Conservation (phyloP, 2,113 vertebrate species). For the Brachyhypopomus occidentalis region DNA sequence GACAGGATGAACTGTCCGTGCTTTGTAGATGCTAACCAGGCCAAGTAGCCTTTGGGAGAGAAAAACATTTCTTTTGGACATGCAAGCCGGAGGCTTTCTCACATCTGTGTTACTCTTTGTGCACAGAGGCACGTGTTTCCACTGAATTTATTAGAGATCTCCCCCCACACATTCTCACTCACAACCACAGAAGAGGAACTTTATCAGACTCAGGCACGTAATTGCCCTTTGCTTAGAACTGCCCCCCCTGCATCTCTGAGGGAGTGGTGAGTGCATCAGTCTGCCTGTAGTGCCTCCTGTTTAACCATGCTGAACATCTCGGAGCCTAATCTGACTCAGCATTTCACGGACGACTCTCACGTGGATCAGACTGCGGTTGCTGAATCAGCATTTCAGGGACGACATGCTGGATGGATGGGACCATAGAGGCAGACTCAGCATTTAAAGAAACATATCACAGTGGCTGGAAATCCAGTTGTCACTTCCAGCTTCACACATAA, state of each 20-base stretch:
- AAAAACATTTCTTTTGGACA: conserved; percentile 25
- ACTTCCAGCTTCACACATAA: neutral
- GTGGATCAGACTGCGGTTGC: too few species aligned
- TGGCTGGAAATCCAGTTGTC: neutral
- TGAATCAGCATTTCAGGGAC: neutral
- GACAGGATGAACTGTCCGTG: neutral
- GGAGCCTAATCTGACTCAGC: conserved; percentile 55
- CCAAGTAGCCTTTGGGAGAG: conserved; percentile 9
- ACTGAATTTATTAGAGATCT: conserved; percentile 20
- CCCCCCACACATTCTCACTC: conserved; percentile 35
- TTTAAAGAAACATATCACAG: neutral
- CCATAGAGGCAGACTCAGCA: conserved; percentile 38
- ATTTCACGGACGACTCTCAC: conserved; percentile 6
- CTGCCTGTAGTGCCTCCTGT: neutral
- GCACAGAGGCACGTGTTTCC: conserved; percentile 21
- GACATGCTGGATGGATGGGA: conserved; percentile 46
- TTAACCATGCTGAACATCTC: conserved; percentile 20
- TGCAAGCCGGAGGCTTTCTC: neutral
- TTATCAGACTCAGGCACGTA: conserved; percentile 33
- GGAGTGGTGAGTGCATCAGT: conserved; percentile 37
- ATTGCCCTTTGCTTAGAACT: conserved; percentile 31
- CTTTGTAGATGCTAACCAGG: conserved; percentile 17
- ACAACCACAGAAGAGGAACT: conserved; percentile 25
- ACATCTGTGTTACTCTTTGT: conserved; percentile 41
- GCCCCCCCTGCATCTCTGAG: conserved; percentile 23